Evolutionary conservation across 2,888 invertebrate species (phyloP), one percentile per base, ranked within the genome.

Genomic region (Drosophila putrida): DNA sequence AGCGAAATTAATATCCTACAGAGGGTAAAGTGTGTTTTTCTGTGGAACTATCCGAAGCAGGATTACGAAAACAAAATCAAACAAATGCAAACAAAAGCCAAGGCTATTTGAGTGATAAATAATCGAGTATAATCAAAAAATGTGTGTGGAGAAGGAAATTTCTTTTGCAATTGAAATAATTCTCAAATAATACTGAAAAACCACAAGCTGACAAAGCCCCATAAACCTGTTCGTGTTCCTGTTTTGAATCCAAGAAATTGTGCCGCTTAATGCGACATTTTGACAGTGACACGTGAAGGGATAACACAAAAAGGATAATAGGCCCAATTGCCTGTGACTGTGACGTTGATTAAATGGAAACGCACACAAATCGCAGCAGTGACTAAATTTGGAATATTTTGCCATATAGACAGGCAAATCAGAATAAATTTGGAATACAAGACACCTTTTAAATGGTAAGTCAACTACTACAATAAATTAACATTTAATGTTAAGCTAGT

Each of bases 271-370:
- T 63, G 61, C 64, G 73, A 81, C 55, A 74, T 60, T 57, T 71
- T 59, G 74, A 71, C 67, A 78, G 79, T 76, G 79, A 74, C 44
- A 36, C 65, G 67, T 63, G 63, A 71, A 65, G 59, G 64, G 66
- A 72, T 67, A 55, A 71, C 69, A 55, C 31, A 25, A 15, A 58
- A 38, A 55, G 59, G 59, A 61, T 61, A 71, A 63, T 61, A 63
- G 69, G 67, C 51, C 51, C 55, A 77, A 46, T 77, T 71, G 66
- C 6, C 59, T n/a, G n/a, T n/a, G 51, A 55, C 44, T 49, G 31
- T 59, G 62, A 71, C 64, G 65, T 64, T 66, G 72, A 69, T 66
- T 70, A 43, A 69, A 75, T 57, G 39, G 20, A 15, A 33, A 33
- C 47, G 15, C 11, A 46, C 46, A 28, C 28, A 46, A 39, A 50